These are phyloP conservation scores for Adelognathus sp. DNA, from an alignment of 2,888 invertebrate genomes.

Conservation along the genomic window DNA sequence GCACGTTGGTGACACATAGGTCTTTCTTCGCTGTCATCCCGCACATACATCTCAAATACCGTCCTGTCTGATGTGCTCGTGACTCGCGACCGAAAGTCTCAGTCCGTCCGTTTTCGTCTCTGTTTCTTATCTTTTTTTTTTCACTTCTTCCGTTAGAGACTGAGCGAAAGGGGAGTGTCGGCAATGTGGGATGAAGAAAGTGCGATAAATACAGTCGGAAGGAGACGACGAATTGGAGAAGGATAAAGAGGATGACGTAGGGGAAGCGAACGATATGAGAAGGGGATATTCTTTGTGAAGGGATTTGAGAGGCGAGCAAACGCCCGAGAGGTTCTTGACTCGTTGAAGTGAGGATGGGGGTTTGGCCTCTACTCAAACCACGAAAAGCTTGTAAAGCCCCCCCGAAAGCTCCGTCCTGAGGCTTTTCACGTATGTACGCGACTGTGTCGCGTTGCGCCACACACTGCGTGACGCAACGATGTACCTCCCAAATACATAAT, in stretches of 20 bases:
- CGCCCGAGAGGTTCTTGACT: conserved; percentile 72
- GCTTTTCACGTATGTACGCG: conserved; percentile 1
- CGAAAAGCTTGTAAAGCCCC: conserved; percentile 69
- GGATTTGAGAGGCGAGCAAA: conserved; percentile 69
- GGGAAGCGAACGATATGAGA: conserved; percentile 27
- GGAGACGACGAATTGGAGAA: conserved; percentile 16
- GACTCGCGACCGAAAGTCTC: conserved; percentile 15
- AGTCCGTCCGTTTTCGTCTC: conserved; percentile 8
- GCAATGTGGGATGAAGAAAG: conserved; percentile 27
- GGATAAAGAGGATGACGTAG: conserved; percentile 34
- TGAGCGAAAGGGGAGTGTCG: conserved; percentile 9
- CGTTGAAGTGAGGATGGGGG: conserved; percentile 32
- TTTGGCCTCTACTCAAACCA: conserved; percentile 72
- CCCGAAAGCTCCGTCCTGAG: conserved; percentile 66
- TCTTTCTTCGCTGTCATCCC: not conserved
- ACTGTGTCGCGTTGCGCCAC: not conserved
- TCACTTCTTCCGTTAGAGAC: not conserved
- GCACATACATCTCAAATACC: not conserved
- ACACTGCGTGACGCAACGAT: not conserved
- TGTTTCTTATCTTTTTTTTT: not conserved
- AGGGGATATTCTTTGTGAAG: conserved; percentile 73
- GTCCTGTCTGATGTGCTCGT: conserved; percentile 12
- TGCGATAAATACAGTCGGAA: conserved; percentile 9
- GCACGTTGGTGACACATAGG: not conserved
- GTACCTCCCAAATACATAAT: not conserved